Conservation (phyloP, 2,888 invertebrate species). For the Diarsia brunnea region DNA sequence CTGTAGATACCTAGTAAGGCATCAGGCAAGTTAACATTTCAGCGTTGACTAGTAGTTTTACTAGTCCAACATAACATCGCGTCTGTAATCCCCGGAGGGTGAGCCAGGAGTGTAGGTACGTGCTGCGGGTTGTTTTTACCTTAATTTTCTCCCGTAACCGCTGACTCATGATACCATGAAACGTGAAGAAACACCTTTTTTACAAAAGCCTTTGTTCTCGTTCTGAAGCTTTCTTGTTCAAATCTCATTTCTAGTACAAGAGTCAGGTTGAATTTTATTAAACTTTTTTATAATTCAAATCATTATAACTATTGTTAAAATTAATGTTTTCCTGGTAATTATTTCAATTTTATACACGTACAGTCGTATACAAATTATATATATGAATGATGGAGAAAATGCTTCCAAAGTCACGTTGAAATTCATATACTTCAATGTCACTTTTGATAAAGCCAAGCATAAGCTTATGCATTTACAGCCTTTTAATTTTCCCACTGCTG, state of each 20-base stretch:
- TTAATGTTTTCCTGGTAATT: background rate
- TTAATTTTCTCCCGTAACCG: slow-evolving; percentile 19
- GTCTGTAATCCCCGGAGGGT: too few species aligned
- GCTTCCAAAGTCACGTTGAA: background rate
- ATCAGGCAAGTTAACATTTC: too few species aligned
- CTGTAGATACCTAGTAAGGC: too few species aligned
- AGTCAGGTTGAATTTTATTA: slow-evolving; percentile 37
- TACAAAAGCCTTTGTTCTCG: slow-evolving; percentile 68
- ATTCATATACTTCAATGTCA: background rate
- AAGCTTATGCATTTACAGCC: too few species aligned
- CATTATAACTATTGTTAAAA: background rate
- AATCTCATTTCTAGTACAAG: slow-evolving; percentile 67
- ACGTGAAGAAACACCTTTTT: slow-evolving; percentile 56
- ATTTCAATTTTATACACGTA: background rate
- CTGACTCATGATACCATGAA: slow-evolving; percentile 36
- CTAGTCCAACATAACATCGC: too few species aligned
- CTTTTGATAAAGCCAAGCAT: background rate
- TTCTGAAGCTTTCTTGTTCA: slow-evolving; percentile 44
- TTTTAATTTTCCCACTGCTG: too few species aligned
- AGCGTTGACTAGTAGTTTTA: too few species aligned
- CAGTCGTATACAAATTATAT: background rate
- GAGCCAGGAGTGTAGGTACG: too few species aligned
- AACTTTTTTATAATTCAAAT: background rate
- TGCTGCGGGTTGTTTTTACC: too few species aligned
- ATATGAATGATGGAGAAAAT: background rate